Evolutionary conservation across 2,113 vertebrate species (phyloP).

Genomic region (Scortum barcoo): DNA sequence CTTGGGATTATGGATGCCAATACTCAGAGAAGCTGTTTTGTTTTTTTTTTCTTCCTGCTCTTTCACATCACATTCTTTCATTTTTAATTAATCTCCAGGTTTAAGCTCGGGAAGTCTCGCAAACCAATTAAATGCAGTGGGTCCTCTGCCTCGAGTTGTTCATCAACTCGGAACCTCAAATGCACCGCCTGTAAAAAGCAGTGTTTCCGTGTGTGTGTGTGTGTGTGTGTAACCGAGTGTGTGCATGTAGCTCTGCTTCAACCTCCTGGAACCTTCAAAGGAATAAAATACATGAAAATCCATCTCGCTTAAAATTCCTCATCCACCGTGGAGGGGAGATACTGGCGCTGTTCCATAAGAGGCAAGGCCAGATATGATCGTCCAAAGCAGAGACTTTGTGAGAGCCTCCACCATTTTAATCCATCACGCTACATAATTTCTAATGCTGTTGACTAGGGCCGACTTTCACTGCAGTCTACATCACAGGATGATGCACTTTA

Average conservation of each 20-base stretch:
- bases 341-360: slow-evolving; percentile 38
- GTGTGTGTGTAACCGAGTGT: neutral
- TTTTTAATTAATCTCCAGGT: slow-evolving; percentile 73
- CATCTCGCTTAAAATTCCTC: slow-evolving; percentile 55
- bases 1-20: slow-evolving; percentile 27
- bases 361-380: slow-evolving; percentile 44
- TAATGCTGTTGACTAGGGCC: slow-evolving; percentile 40
- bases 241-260: slow-evolving; percentile 10
- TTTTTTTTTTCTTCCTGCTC: slow-evolving; percentile 26
- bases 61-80: slow-evolving; percentile 53
- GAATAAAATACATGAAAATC: slow-evolving; percentile 68
- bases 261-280: slow-evolving; percentile 53
- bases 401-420: slow-evolving; percentile 59
- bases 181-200: slow-evolving; percentile 6
- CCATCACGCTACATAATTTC: slow-evolving; percentile 58
- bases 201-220: neutral
- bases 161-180: slow-evolving; percentile 48
- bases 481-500: slow-evolving; percentile 30
- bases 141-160: slow-evolving; percentile 49
- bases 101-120: slow-evolving; percentile 51
- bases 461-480: slow-evolving; percentile 18
- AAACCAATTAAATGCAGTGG: slow-evolving; percentile 60
- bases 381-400: slow-evolving; percentile 33
- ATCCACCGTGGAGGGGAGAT: slow-evolving; percentile 23
- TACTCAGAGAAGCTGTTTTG: slow-evolving; percentile 38